Evolutionary conservation across 92 coral and sea anemone species (phyloP), one percentile per base, ranked within the genome.

Genomic region (Bergia puertoricense): DNA sequence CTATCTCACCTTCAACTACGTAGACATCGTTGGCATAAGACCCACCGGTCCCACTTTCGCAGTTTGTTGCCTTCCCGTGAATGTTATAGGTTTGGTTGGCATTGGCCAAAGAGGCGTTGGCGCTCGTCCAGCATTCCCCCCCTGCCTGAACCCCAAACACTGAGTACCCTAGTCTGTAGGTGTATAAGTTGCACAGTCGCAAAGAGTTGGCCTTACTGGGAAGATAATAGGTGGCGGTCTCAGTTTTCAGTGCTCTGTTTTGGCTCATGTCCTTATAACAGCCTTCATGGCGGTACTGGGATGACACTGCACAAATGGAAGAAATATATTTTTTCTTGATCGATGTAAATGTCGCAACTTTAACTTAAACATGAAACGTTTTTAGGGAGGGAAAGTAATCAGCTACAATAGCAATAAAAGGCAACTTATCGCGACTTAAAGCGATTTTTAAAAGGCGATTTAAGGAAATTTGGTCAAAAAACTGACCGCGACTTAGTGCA

Each of bases 71-170:
- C 3, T 30, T 4, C 23, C 86, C 86, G 37, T 66, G 14, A 15
- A n/a, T 62, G 65, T 23, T 82, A 43, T 82, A 82, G 22, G 86
- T 68, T 43, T 20, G 20, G 9, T 68, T 82, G 15, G 86, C 86
- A 23, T 30, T 82, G 43, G 54, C 86, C 72, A 15, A 16, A 30
- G 86, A n/a, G 6, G 77, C 86, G 6, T n/a, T 68, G 11, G 76
- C 62, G 23, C 73, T 82, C 23, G 86, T 18, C 86, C 86, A 82
- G 54, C 86, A 82, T 23, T 82, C 86, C 46, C 86, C 85, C 0
- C 86, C 86, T 5, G 86, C 86, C 20, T 82, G 86, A 3, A 82
- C 86, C 22, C 86, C 86, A 45, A 82, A 66, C 22, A 82, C 41
- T 11, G 39, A 6, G 3, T 82, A 82, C 1, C 86, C 86, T n/a